A percentile compares a stretch with the other conserved stretches of the same genome.
Conservation (phyloP, 2,797 vertebrate genomes). For the Knipowitschia caucasica region DNA sequence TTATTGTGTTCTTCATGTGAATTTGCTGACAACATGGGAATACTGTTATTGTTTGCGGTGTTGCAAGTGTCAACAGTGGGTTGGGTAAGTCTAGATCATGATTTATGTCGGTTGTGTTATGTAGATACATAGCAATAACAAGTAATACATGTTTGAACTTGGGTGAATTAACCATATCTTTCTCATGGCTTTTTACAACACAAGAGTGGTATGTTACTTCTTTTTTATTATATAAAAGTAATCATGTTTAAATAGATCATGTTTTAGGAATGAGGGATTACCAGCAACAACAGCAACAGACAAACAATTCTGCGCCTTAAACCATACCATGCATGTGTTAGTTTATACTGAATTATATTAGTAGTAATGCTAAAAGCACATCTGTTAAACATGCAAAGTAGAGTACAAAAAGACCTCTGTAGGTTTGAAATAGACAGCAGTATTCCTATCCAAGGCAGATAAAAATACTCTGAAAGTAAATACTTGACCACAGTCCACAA, state of each 20-base stretch:
- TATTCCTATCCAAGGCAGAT: conserved; percentile 31
- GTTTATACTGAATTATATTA: neutral
- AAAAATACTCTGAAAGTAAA: conserved; percentile 31
- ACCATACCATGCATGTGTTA: neutral
- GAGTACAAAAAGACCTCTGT: conserved; percentile 5
- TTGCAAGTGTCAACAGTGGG: conserved; percentile 47
- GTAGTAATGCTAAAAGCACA: neutral
- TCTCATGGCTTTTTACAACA: too few relatives aligned
- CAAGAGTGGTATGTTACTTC: too few relatives aligned
- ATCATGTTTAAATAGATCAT: neutral
- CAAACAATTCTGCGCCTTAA: neutral
- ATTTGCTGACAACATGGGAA: conserved; percentile 62
- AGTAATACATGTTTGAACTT: conserved; percentile 21
- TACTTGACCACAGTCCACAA: conserved; percentile 17
- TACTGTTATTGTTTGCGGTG: conserved; percentile 52
- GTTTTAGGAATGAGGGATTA: neutral
- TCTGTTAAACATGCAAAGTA: neutral
- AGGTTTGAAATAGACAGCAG: conserved; percentile 25
- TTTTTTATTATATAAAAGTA: neutral
- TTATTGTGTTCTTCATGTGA: conserved; percentile 26
- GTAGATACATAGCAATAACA: conserved; percentile 19
- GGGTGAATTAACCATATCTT: too few relatives aligned
- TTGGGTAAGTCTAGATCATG: conserved; percentile 58
- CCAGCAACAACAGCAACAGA: neutral
- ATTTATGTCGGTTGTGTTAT: conserved; percentile 6